These are phyloP conservation scores for Gastrophysa polygoni DNA, from an alignment of 2,888 invertebrate genomes.

Conservation along the genomic window DNA sequence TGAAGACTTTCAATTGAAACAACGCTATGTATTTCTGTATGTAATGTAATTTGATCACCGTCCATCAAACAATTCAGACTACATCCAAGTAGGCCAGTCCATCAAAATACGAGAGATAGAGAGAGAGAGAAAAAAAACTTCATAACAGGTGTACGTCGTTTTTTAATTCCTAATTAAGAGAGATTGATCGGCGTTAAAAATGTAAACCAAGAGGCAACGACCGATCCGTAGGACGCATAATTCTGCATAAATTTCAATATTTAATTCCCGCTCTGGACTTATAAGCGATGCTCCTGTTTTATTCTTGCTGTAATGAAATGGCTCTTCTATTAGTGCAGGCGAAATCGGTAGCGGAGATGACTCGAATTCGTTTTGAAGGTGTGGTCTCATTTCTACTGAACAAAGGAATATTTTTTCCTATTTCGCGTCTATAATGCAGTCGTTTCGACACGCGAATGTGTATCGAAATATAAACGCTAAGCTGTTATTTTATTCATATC, in stretches of 20 bases:
- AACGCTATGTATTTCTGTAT: no score
- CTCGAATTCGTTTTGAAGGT: no score
- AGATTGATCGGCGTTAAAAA: conserved; percentile 48
- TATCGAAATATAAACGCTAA: no score
- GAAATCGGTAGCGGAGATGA: no score
- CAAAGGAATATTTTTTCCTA: no score
- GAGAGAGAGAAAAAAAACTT: conserved; percentile 1
- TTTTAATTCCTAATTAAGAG: conserved; percentile 32
- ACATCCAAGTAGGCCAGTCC: conserved; percentile 10
- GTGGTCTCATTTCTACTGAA: no score
- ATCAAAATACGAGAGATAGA: no score
- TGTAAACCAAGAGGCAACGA: conserved; percentile 45
- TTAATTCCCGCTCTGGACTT: conserved; percentile 41
- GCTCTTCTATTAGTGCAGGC: conserved; percentile 1
- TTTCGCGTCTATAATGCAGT: no score
- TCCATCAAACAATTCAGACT: conserved; percentile 16
- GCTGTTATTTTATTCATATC: no score
- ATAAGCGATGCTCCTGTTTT: conserved; percentile 43
- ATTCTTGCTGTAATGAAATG: conserved; percentile 23
- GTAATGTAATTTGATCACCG: no score
- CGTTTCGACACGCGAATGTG: no score
- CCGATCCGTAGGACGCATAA: conserved; percentile 47
- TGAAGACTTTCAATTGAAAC: no score
- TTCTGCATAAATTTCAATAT: conserved; percentile 50
- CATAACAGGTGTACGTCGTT: conserved; percentile 27